These are phyloP conservation scores for Entomyzon cyanotis DNA, from an alignment of 2,113 vertebrate genomes.

Conservation along the genomic window DNA sequence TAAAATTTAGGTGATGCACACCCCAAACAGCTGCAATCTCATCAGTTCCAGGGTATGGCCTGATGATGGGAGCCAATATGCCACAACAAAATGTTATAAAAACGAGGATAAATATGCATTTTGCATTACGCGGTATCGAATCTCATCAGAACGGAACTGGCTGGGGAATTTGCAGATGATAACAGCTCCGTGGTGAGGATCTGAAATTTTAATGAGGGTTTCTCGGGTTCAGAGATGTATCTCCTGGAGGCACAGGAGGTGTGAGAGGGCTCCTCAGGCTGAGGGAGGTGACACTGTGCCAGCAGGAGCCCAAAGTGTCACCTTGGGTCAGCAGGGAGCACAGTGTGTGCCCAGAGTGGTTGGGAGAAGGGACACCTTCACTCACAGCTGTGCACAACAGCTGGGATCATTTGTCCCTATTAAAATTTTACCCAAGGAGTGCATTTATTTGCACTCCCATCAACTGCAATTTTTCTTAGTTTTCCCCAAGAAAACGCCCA, in stretches of 20 bases:
- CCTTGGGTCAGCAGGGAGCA: neutral
- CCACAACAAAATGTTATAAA: neutral
- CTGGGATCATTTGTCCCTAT: neutral
- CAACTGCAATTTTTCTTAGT: neutral
- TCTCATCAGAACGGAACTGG: neutral
- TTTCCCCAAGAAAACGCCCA: neutral
- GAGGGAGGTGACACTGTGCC: neutral
- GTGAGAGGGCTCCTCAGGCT: neutral
- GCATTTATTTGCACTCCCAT: neutral
- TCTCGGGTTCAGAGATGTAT: neutral
- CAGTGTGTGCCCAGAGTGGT: rapidly evolving
- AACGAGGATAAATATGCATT: neutral
- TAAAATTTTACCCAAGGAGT: neutral
- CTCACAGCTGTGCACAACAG: neutral
- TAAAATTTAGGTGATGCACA: neutral
- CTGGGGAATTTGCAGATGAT: neutral
- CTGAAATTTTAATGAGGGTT: neutral
- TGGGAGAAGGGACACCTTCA: neutral
- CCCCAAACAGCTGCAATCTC: neutral
- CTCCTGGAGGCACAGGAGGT: neutral
- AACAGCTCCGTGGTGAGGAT: neutral
- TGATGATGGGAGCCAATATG: neutral
- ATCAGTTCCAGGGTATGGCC: neutral
- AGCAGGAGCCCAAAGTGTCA: neutral
- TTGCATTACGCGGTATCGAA: neutral